Percentiles rank a stretch among this genome's conserved stretches.
Conservation (phyloP, 2,113 vertebrate genomes). For the Nothocercus nigrocapillus region DNA sequence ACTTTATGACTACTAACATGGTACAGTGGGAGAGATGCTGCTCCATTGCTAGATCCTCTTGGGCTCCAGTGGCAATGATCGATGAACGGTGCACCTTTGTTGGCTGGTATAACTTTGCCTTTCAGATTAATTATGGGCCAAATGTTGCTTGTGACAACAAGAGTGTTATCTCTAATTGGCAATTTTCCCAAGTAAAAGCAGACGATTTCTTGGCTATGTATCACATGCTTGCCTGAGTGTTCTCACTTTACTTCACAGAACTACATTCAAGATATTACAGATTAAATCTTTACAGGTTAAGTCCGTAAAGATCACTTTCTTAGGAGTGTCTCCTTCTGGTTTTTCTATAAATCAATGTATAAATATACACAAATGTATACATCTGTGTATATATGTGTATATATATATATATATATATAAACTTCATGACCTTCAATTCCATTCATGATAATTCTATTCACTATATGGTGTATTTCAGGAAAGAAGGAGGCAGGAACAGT, state of each 20-base stretch:
- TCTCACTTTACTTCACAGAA: not conserved
- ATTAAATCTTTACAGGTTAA: not conserved
- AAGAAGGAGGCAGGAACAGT: too few relatives aligned
- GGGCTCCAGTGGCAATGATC: not conserved
- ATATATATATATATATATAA: too few relatives aligned
- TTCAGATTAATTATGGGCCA: not conserved
- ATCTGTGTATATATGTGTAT: too few relatives aligned
- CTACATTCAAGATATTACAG: not conserved
- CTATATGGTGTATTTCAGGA: too few relatives aligned
- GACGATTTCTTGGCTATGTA: not conserved
- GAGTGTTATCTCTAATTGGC: not conserved
- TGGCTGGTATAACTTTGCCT: not conserved
- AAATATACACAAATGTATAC: too few relatives aligned
- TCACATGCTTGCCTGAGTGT: not conserved
- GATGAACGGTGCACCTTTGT: not conserved
- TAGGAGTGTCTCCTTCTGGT: not conserved
- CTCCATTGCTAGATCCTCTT: not conserved
- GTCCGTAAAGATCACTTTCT: not conserved
- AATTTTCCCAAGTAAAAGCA: not conserved
- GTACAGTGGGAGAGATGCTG: not conserved
- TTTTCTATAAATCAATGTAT: too few relatives aligned
- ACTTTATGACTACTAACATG: not conserved
- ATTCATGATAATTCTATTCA: too few relatives aligned
- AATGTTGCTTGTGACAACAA: not conserved
- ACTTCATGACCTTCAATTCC: too few relatives aligned